Evolutionary conservation across 2,888 invertebrate genomes (phyloP), one percentile per base, ranked within the genome.

Genomic region (Chrysolina haemoptera): DNA sequence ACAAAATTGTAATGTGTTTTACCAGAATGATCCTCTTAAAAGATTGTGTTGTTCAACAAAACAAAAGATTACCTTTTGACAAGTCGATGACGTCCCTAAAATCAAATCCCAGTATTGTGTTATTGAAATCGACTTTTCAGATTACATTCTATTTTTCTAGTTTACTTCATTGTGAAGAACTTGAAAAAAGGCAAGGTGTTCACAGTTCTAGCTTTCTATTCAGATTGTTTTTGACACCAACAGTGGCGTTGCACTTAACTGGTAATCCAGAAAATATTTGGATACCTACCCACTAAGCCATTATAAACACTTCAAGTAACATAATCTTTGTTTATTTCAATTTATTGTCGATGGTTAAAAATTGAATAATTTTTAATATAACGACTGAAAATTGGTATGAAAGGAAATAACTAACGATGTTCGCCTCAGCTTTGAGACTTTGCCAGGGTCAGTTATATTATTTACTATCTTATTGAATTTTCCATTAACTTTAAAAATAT

Each of bases 101-200:
- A 77, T 62, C 68, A 64, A 75, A 78, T 55, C 69, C 70, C 41
- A 40, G 77, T 70, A 78, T 82, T 83, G 80, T 82, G 62, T 64
- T 74, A 71, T 66, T 20, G 72, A 82, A 83, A 83, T 83, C 80
- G 83, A 82, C 83, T 83, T 83, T 82, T 79, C 77, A 74, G 76
- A 78, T 77, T 79, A 75, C 76, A 79, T 79, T 82, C 79, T 82
- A 79, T 76, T 79, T 80, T 78, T 55, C 53, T 62, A 70, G 41
- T 71, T 64, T 65, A 27, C 68, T 66, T 74, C 74, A 78, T 77
- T 78, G 77, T 76, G 50, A 62, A 48, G 62, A 50, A 73, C 22
- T 70, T 64, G 66, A 71, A 75, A 74, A 74, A 75, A 73, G 63
- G 73, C 74, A 75, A 76, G 76, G 76, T 76, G 74, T 77, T 76